Conservation (phyloP, 2,888 invertebrate species). For the Athalia cordata region DNA sequence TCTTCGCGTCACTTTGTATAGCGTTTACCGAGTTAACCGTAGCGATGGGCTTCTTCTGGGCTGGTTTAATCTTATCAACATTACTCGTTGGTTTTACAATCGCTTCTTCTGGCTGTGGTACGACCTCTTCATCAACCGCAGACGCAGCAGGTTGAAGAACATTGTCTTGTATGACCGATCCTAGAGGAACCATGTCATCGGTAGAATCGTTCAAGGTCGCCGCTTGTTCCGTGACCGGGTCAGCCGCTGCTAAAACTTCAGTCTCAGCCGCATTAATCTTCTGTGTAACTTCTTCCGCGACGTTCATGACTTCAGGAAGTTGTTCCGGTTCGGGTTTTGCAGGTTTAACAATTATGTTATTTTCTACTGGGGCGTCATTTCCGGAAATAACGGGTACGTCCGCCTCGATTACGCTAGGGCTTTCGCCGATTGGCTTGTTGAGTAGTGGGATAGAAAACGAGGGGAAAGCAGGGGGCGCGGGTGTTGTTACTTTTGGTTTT, state of each 20-base stretch:
- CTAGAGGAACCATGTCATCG: conserved; percentile 11
- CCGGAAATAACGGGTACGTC: conserved; percentile 20
- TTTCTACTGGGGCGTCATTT: conserved; percentile 21
- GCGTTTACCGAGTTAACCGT: conserved; percentile 60
- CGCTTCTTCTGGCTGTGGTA: conserved; percentile 48
- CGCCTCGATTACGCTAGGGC: conserved; percentile 49
- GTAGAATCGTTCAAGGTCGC: background rate
- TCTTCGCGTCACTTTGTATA: conserved; percentile 58
- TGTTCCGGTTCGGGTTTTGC: conserved; percentile 20
- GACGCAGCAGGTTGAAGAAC: conserved; percentile 35
- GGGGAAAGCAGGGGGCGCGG: conserved; percentile 50
- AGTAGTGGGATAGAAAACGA: conserved; percentile 64
- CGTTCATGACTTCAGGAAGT: conserved; percentile 7
- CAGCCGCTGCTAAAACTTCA: conserved; percentile 58
- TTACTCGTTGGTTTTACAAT: conserved; percentile 27
- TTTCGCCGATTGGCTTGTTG: conserved; percentile 55
- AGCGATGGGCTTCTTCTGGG: conserved; percentile 58
- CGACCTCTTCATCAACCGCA: conserved; percentile 50
- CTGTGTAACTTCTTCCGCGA: conserved; percentile 57
- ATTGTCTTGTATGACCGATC: conserved; percentile 9
- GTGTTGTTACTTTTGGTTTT: conserved; percentile 58
- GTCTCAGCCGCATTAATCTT: conserved; percentile 59
- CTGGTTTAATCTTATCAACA: conserved; percentile 51
- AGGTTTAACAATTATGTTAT: background rate
- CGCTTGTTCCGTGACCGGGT: conserved; percentile 47